Base-by-base conservation (phyloP, 2,113 vertebrate species). In the Actinemys pallida region DNA sequence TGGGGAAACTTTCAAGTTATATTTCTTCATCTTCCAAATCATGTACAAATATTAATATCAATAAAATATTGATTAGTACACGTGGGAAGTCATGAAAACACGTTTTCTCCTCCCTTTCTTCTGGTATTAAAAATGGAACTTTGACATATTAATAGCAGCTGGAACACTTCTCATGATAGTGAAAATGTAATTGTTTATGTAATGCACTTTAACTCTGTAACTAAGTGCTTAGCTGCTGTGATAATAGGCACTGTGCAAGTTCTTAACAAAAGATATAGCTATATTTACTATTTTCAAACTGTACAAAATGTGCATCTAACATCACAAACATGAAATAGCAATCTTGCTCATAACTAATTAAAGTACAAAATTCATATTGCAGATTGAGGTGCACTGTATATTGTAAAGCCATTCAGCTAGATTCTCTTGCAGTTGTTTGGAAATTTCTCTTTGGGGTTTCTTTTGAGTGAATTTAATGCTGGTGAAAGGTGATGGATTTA, bases 241-340 rank as follows among this genome's bases (percentile, higher is more conserved):
- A 85, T 97, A 95, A 97, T 96, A 72, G 96, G 94, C 95, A 90
- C 84, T 79, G 94, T 97, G 72, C 96, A 76, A 13, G 7, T 85
- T 92, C 89, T 3, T 72, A 81, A 8, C 84, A 72, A 72, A 72
- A 72, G 81, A 84, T 91, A 53, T 57, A 91, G 95, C 86, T 3
- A 65, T 1, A 0, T 75, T 84, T 87, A 88, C 94, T 92, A 42
- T 81, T 93, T 91, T 56, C 75, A 87, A 11, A 19, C 53, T 31
- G 79, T 53, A 81, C 90, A 62, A 45, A 92, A 91, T 5, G 19
- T 80, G 22, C 84, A 59, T 94, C 89, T 93, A 91, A 96, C 87
- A 87, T 79, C 65, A 89, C 90, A 93, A 92, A 86, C 86, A 39
- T 72, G 17, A 94, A 97, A 97, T 96, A 97, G 95, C 84, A 92